These are phyloP conservation scores for Pristionchus japonicus DNA, from an alignment of 2,888 invertebrate species.

Conservation along the genomic window DNA sequence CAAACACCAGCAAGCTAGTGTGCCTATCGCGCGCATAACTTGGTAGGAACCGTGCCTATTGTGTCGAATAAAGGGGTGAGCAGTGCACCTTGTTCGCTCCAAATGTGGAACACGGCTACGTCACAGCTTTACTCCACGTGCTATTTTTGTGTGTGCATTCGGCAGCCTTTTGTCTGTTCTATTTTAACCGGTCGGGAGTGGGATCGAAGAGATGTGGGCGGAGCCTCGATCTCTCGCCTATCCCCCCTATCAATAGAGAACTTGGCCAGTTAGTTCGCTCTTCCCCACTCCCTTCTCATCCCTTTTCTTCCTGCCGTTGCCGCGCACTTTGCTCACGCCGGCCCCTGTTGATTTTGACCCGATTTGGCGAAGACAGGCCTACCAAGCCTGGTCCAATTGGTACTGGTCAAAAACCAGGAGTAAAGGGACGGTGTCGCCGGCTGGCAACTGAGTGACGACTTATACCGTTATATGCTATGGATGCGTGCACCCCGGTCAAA, in stretches of 20 bases:
- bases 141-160: not conserved
- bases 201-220: not conserved
- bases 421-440: too few species aligned
- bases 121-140: not conserved
- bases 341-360: not conserved
- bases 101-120: not conserved
- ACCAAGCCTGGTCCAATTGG: too few species aligned
- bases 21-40: not conserved
- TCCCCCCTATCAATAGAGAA: constrained; percentile 23
- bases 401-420: too few species aligned
- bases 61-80: not conserved
- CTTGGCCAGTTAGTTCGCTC: not conserved
- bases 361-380: too few species aligned
- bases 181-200: constrained; percentile 2
- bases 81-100: not conserved
- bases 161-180: not conserved
- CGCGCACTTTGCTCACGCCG: not conserved
- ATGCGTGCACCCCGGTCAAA: too few species aligned
- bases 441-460: too few species aligned
- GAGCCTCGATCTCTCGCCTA: not conserved
- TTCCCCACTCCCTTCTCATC: not conserved
- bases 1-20: not conserved
- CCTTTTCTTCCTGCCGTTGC: not conserved
- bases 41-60: not conserved
- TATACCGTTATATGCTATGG: too few species aligned